Base-by-base conservation (phyloP, 1,140 invertebrate genomes). In the Panulirus ornatus region DNA sequence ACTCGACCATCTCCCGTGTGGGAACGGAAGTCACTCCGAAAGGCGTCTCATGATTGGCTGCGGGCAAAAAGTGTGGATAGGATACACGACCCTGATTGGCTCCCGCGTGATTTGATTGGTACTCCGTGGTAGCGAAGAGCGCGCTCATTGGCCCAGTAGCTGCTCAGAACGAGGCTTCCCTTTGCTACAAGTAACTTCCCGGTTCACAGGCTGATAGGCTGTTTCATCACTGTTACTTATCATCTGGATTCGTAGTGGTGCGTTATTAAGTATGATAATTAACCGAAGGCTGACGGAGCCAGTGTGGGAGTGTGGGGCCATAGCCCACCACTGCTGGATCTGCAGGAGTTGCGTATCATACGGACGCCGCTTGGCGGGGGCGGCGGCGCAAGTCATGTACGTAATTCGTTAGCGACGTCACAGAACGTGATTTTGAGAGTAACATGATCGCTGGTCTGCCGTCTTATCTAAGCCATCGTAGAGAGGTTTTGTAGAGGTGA, bases 21-120 rank as follows among this genome's bases (percentile, higher is more conserved):
- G 83, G 83, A 85, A 85, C 83, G 83, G 83, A 85, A 85, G 83
- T 85, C 83, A 85, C 70, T 42, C 47, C 83, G 70, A 54, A 75
- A 47, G 44, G 30, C 83, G 40, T 66, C 70, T 54, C 66, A 9
- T 85, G 83, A 85, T 85, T 85, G 83, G 83, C 83, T 47, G 70
- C n/a, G n/a, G n/a, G 70, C 70, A 85, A 85, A 85, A 85, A 85
- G 34, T 54, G 27, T 44, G 79, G 30, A 66, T 38, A 54, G 27
- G 58, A 47, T 79, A 79, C 76, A 79, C 76, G 42, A 2, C 42
- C 19, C 38, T 19, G 22, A 47, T 30, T 75, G 83, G 83, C 83
- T 75, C 66, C 70, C 70, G 83, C 27, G 30, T 38, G 36, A 47
- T 44, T 1, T 73, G 83, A 85, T 75, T 73, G 83, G 83, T 66